Evolutionary conservation across 2,113 vertebrate genomes (phyloP), one percentile per base, ranked within the genome.

Genomic region (Onychorhynchus coronatus): DNA sequence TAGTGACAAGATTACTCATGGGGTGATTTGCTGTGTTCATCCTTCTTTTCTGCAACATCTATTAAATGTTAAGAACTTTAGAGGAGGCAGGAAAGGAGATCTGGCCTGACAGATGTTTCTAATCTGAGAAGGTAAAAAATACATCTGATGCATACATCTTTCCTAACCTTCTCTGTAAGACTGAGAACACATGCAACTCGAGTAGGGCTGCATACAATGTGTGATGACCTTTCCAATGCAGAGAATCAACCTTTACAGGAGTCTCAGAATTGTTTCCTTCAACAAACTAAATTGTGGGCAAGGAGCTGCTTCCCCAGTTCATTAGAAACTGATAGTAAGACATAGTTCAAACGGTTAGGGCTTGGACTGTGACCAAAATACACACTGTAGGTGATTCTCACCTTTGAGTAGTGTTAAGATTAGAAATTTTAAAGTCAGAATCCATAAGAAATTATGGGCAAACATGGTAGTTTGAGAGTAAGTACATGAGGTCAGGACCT

Each of bases 151-250:
- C 27, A 9, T 47, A 12, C 23, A 33, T 41, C 52, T 94, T 91
- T 85, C 55, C 73, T 85, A 17, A 78, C 16, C 47, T 55, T 19
- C 19, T 37, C 41, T 7, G 1, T 33, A 25, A 44, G 61, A 47
- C 14, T 47, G 22, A 56, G 88, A 76, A n/a, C 25, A 31, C 19
- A 11, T 16, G 1, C 30, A 55, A 0, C 35, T 50, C 0, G 0
- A 89, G 19, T 9, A 66, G 35, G 19, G 22, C 14, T 4, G 2
- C 9, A 1, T 49, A 10, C n/a, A 46, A 23, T 17, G 5, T 55
- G 11, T 0, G 0, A 6, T 33, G 47, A 66, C 68, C 75, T 92
- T 72, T 22, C 37, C 27, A 33, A 14, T 21, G 17, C 33, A 14
- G 56, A 61, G 65, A 74, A 28, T 9, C 4, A 18, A 25, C 33